phyloP scores from a whole-genome alignment of 2,888 invertebrate genomes.

The Stenichneumon culpator region DNA sequence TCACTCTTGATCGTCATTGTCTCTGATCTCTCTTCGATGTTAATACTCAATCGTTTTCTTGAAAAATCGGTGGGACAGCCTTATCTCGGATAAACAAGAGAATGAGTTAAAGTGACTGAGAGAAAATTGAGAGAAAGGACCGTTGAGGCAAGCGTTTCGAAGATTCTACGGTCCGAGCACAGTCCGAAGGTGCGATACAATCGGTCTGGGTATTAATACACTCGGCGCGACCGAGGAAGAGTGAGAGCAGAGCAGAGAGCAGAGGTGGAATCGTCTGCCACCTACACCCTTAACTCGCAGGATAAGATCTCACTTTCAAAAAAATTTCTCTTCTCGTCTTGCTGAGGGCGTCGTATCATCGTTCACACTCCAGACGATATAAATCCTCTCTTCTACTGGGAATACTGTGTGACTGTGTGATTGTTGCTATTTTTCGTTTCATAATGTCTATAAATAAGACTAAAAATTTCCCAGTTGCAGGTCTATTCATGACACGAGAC shows the following conservation, averaged over 20 bases:
- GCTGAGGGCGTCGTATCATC: slow-evolving; percentile 60
- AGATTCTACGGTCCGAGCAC: slow-evolving; percentile 49
- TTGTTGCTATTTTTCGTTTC: background rate
- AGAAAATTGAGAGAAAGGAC: slow-evolving; percentile 29
- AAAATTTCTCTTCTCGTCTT: slow-evolving; percentile 47
- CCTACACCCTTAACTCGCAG: slow-evolving; percentile 59
- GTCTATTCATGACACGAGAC: background rate
- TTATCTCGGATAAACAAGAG: background rate
- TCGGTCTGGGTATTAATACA: slow-evolving; percentile 7
- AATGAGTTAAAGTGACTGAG: background rate
- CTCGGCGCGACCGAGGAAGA: slow-evolving; percentile 49
- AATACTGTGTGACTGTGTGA: background rate
- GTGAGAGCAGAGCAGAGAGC: slow-evolving; percentile 34
- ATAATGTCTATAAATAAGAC: background rate
- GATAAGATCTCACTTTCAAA: slow-evolving; percentile 62
- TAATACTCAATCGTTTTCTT: background rate
- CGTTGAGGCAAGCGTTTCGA: slow-evolving; percentile 42
- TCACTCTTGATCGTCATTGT: background rate
- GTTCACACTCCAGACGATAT: slow-evolving; percentile 51
- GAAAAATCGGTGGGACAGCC: background rate
- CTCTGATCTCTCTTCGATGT: background rate
- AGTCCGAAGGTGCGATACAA: slow-evolving; percentile 30
- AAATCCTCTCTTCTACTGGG: slow-evolving; percentile 31
- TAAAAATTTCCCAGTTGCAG: background rate
- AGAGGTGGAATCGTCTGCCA: slow-evolving; percentile 26